Conservation (phyloP, 2,888 invertebrate species). For the Aplocera efformata region DNA sequence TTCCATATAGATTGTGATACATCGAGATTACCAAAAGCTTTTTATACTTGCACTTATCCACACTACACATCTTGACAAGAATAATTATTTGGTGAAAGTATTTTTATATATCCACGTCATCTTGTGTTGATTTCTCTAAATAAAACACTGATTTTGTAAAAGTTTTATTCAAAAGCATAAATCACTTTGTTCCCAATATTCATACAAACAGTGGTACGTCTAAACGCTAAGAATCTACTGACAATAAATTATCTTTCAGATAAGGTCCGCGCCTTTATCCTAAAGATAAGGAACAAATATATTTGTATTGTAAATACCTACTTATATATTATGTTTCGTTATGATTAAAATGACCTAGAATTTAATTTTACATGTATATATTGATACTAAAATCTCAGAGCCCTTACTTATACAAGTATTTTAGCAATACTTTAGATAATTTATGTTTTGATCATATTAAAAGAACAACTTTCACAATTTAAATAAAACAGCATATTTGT, state of each 20-base stretch:
- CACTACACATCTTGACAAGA: too few species aligned
- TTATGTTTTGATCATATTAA: too few species aligned
- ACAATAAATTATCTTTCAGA: constrained; percentile 44
- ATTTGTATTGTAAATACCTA: constrained; percentile 17
- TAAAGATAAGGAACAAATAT: constrained; percentile 45
- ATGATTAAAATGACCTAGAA: constrained; percentile 32
- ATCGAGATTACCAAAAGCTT: too few species aligned
- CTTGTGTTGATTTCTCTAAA: background rate
- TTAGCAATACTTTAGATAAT: too few species aligned
- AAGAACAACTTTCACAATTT: too few species aligned
- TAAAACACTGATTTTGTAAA: constrained; percentile 5
- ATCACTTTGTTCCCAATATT: constrained; percentile 4
- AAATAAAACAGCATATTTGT: too few species aligned
- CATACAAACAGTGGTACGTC: constrained; percentile 6
- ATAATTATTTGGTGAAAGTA: too few species aligned
- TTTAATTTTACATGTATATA: background rate
- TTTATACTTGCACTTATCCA: too few species aligned
- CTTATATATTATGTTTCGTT: constrained; percentile 20
- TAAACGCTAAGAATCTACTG: constrained; percentile 16
- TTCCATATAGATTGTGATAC: too few species aligned
- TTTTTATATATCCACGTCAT: too few species aligned
- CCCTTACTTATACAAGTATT: too few species aligned
- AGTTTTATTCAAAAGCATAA: constrained; percentile 8
- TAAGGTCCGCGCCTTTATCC: constrained; percentile 49
- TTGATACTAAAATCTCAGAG: too few species aligned